Base-by-base conservation (phyloP, 2,888 invertebrate genomes). In the Lycaena phlaeas region DNA sequence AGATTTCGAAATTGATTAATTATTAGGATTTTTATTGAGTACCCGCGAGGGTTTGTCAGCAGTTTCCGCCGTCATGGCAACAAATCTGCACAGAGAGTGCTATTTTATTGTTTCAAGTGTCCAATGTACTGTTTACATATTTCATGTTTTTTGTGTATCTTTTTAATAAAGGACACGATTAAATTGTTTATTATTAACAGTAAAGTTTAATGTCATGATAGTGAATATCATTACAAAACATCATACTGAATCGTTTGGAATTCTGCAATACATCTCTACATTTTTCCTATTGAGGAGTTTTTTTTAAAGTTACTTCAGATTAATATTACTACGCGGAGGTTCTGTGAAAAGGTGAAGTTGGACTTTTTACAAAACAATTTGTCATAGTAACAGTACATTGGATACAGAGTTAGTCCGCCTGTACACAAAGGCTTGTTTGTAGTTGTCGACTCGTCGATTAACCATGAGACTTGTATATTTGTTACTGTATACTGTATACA, bases 1-100 rank as follows among this genome's bases (percentile, higher is more conserved):
- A 77, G 79, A 69, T 78, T 50, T 82, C 79, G 81, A 81, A 81
- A 81, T 79, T 81, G 81, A 79, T 72, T 49, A 49, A 79, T 72
- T 49, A 49, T 62, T 74, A 72, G 70, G 67, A 61, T 70, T 74
- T 67, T 68, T 60, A 40, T 31, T 26, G 31, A 67, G 50, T 64
- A 53, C 46, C 50, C 50, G 51, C 26, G 50, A 39, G 67, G 73
- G 67, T 56, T 63, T 60, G 59, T 64, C 57, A 57, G 60, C 56
- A 57, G 54, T 57, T 59, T 52, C 56, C 57, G 68, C 67, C 68
- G 47, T 50, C 39, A 45, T 59, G 69, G 69, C 49, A 48, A 43
- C 47, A 48, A 38, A 40, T 72, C 60, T 72, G 75, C 77, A 76
- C 77, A 64, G 61, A 66, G 51, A 66, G 77, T 78, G 73, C 72